phyloP scores from a whole-genome alignment of 2,888 invertebrate species.

The Heteromurus nitidus region DNA sequence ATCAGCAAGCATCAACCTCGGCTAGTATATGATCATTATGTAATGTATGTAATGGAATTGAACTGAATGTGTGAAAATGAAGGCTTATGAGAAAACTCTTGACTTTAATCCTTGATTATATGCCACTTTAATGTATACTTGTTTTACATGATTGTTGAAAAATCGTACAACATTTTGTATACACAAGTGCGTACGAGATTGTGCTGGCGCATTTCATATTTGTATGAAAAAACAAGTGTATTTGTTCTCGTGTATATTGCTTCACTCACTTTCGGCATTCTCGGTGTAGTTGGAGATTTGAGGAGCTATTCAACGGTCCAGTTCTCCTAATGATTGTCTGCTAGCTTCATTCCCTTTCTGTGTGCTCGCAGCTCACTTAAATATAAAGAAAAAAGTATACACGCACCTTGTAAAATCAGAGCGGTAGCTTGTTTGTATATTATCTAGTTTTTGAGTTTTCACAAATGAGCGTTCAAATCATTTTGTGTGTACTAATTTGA shows the following conservation, averaged over 20 bases:
- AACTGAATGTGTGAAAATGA: conserved; percentile 65
- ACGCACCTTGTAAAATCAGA: background rate
- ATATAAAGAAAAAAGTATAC: background rate
- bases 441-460: background rate
- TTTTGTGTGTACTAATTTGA: conserved; percentile 23
- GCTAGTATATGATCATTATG: conserved; percentile 22
- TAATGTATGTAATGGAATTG: conserved; percentile 46
- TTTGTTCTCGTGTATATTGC: conserved; percentile 38
- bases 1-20: conserved; percentile 15
- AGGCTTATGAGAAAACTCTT: conserved; percentile 63
- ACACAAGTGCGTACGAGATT: background rate
- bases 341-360: too few species aligned
- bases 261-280: conserved; percentile 47
- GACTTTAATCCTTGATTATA: conserved; percentile 62
- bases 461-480: conserved; percentile 33
- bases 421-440: background rate
- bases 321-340: background rate
- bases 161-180: conserved; percentile 5
- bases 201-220: conserved; percentile 9
- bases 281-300: background rate
- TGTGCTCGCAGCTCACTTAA: background rate
- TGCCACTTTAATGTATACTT: conserved; percentile 54
- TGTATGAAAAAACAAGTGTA: conserved; percentile 21
- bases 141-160: conserved; percentile 65
- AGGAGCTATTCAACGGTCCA: conserved; percentile 15